Percentiles rank a stretch among this genome's conserved stretches.
Evolutionary conservation across 2,113 vertebrate genomes (phyloP).

Genomic region (Seriola quinqueradiata): DNA sequence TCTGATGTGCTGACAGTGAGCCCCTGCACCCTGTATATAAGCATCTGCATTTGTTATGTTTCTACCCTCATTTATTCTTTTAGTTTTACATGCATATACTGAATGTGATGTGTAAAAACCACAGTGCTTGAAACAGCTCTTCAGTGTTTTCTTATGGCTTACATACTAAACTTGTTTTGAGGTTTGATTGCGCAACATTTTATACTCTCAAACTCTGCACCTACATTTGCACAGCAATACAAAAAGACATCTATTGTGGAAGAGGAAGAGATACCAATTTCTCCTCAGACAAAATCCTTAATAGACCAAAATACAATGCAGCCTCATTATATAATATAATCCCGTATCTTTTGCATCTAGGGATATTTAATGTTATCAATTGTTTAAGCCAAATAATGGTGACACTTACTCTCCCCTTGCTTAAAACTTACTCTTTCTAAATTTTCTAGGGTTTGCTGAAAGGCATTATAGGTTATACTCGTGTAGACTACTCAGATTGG

Average conservation of each 20-base stretch:
- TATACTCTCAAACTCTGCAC: background rate
- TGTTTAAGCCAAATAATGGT: background rate
- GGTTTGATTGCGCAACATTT: conserved; percentile 14
- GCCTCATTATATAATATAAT: conserved; percentile 12
- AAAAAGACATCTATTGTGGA: background rate
- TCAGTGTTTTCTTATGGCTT: background rate
- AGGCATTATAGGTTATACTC: conserved; percentile 20
- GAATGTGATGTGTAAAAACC: background rate
- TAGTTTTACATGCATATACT: background rate
- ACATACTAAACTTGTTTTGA: background rate
- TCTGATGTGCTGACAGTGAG: too few species aligned
- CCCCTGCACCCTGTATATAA: too few species aligned
- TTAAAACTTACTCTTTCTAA: background rate
- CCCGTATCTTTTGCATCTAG: background rate
- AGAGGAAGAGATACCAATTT: conserved; percentile 26
- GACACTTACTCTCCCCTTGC: background rate
- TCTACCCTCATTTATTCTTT: too few species aligned
- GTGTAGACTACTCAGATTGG: too few species aligned
- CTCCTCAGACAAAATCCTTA: conserved; percentile 18
- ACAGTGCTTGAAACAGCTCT: background rate
- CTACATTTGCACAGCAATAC: conserved; percentile 40
- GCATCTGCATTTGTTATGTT: too few species aligned
- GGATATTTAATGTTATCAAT: background rate
- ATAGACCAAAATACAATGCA: conserved; percentile 4
- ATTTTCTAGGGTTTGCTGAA: background rate